Conservation (phyloP, 2,113 vertebrate species). For the Varanus komodoensis region DNA sequence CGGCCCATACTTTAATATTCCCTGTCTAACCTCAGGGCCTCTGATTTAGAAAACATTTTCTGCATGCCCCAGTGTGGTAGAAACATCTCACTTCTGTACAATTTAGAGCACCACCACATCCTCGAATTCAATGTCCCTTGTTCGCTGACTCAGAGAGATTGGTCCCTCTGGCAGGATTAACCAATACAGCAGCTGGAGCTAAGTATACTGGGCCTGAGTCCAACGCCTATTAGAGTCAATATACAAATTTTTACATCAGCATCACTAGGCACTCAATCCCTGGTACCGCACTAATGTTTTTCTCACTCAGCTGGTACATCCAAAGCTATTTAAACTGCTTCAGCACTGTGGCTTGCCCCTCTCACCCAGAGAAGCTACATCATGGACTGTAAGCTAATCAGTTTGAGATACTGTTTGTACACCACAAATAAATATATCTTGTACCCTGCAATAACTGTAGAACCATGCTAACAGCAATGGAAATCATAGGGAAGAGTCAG, state of each 20-base stretch:
- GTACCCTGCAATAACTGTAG: background rate
- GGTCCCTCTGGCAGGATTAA: background rate
- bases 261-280: background rate
- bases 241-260: background rate
- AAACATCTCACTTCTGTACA: background rate
- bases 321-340: background rate
- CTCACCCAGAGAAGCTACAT: too few species aligned
- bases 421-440: background rate
- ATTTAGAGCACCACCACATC: background rate
- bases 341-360: background rate
- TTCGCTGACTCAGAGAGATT: rapidly evolving
- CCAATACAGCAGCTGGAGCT: background rate
- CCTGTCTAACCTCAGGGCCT: background rate
- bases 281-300: background rate
- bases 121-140: background rate
- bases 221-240: background rate
- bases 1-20: background rate
- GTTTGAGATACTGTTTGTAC: background rate
- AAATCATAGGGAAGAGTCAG: background rate
- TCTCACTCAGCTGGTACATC: background rate
- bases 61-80: background rate
- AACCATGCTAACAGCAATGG: background rate
- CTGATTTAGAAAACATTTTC: constrained; percentile 2
- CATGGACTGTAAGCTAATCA: background rate
- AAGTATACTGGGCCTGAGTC: background rate